These are phyloP conservation scores for Platalea minor DNA, from an alignment of 2,797 vertebrate genomes.

Conservation along the genomic window DNA sequence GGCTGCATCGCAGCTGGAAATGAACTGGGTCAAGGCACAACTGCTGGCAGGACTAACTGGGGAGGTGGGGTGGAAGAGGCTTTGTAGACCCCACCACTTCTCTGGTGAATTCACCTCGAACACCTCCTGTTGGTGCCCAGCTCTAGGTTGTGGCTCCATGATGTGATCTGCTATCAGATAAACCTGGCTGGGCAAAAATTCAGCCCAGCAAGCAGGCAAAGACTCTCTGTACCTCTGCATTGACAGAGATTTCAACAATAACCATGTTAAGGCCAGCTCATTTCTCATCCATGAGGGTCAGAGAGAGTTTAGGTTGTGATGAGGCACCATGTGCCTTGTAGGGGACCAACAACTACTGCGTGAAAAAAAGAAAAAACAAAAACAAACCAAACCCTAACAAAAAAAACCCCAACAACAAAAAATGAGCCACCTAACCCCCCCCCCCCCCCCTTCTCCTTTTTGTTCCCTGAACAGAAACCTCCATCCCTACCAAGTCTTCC, in stretches of 20 bases:
- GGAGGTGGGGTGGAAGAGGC: not conserved
- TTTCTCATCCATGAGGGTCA: not conserved
- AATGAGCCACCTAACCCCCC: not conserved
- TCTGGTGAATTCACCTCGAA: not conserved
- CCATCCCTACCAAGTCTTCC: not conserved
- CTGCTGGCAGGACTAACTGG: not conserved
- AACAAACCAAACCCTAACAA: too few species aligned
- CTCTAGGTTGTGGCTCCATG: not conserved
- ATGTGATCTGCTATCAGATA: not conserved
- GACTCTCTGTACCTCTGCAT: not conserved
- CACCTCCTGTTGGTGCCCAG: not conserved
- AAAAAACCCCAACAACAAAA: not conserved
- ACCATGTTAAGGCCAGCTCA: rapidly evolving
- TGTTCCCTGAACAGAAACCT: not conserved
- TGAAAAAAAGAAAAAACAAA: too few species aligned
- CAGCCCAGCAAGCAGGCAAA: not conserved
- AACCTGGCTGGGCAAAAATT: not conserved
- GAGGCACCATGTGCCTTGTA: not conserved
- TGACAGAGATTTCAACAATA: not conserved
- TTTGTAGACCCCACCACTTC: not conserved
- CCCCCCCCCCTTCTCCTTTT: not conserved
- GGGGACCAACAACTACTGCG: not conserved
- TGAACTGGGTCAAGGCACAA: not conserved
- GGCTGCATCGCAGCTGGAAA: not conserved
- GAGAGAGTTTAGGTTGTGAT: not conserved